phyloP scores from a whole-genome alignment of 2,888 invertebrate genomes.

The Clivina fossor region DNA sequence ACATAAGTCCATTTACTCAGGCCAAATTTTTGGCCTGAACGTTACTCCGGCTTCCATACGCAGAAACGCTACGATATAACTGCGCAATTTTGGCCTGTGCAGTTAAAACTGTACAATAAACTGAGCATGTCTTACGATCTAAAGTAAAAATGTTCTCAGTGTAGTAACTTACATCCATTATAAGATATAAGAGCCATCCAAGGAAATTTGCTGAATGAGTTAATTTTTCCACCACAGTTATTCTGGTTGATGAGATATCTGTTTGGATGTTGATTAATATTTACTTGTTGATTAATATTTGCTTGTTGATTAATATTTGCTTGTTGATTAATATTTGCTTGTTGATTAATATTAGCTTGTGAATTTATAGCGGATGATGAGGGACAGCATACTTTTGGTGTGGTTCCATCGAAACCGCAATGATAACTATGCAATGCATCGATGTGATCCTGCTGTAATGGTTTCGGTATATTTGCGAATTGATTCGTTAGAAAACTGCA shows the following conservation, averaged over 20 bases:
- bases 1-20: too few relatives aligned
- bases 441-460: not conserved
- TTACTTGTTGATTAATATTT: not conserved
- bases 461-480: constrained; percentile 2
- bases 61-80: too few relatives aligned
- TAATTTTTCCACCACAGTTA: constrained; percentile 12
- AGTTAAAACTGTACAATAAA: too few relatives aligned
- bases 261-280: not conserved
- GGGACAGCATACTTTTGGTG: constrained; percentile 20
- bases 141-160: not conserved
- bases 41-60: not conserved
- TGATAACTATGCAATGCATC: constrained; percentile 13
- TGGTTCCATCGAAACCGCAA: constrained; percentile 19
- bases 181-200: constrained; percentile 23
- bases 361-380: not conserved
- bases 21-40: too few relatives aligned
- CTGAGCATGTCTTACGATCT: not conserved
- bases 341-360: too few relatives aligned
- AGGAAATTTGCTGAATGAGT: not conserved
- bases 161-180: constrained; percentile 16
- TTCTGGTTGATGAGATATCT: constrained; percentile 1
- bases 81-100: too few relatives aligned
- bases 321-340: too few relatives aligned
- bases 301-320: not conserved
- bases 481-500: constrained; percentile 3